These are phyloP conservation scores for Elanoides forficatus DNA, from an alignment of 2,113 vertebrate species.

Conservation along the genomic window DNA sequence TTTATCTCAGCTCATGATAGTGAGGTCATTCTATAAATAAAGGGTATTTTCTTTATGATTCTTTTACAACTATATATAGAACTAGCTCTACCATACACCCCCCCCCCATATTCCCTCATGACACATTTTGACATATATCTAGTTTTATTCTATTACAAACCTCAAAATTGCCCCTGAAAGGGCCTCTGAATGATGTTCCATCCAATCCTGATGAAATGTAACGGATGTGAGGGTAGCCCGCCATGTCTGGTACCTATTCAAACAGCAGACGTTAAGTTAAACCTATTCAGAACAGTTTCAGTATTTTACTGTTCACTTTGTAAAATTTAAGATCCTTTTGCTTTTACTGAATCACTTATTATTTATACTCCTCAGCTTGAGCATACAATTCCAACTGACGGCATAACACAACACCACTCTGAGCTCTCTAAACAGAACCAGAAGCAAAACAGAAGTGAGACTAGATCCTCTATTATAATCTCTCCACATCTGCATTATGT, in stretches of 20 bases:
- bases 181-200: conserved; percentile 85
- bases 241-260: conserved; percentile 85
- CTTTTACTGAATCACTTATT: background rate
- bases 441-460: background rate
- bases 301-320: conserved; percentile 34
- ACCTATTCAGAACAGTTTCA: conserved; percentile 63
- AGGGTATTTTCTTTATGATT: background rate
- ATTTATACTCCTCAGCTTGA: conserved; percentile 31
- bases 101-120: conserved; percentile 32
- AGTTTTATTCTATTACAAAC: conserved; percentile 78
- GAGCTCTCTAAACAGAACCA: background rate
- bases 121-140: conserved; percentile 29
- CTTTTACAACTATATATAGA: background rate
- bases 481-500: background rate
- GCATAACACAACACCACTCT: background rate
- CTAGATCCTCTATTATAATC: background rate
- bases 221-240: conserved; percentile 96
- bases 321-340: conserved; percentile 8
- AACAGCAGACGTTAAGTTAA: conserved; percentile 70
- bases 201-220: conserved; percentile 99
- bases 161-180: conserved; percentile 93
- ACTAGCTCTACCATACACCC: background rate
- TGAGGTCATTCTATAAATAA: background rate
- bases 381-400: background rate
- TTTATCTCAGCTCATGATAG: background rate